Evolutionary conservation across 2,113 vertebrate genomes (phyloP).

Genomic region (Coptodon bakossiorum): DNA sequence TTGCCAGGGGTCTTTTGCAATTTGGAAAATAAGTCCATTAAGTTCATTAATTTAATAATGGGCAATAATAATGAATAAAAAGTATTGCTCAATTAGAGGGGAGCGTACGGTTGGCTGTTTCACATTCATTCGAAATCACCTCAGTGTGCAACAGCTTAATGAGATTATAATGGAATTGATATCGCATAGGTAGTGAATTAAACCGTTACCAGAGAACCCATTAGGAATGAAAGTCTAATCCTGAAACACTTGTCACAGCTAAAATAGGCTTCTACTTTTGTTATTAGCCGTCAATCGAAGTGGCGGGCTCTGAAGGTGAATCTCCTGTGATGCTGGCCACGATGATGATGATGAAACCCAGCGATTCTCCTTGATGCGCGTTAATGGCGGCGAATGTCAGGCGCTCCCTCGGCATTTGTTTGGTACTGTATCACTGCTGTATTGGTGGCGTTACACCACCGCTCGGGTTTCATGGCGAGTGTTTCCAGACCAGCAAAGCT

Average conservation of each 20-base stretch:
- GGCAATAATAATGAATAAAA: conserved; percentile 72
- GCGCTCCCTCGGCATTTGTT: conserved; percentile 31
- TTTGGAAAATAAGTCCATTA: conserved; percentile 70
- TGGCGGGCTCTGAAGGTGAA: conserved; percentile 10
- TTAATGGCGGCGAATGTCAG: conserved; percentile 17
- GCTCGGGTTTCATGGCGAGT: conserved; percentile 39
- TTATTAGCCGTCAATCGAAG: conserved; percentile 38
- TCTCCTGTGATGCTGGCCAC: not conserved
- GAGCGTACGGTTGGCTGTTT: conserved; percentile 53
- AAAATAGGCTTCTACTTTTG: conserved; percentile 48
- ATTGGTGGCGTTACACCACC: conserved; percentile 17
- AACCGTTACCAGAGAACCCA: conserved; percentile 62
- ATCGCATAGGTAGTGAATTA: conserved; percentile 70
- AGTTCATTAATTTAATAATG: conserved; percentile 77
- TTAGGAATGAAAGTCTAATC: conserved; percentile 59
- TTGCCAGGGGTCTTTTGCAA: conserved; percentile 62
- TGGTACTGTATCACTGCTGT: conserved; percentile 20
- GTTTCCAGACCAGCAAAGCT: conserved; percentile 51
- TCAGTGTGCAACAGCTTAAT: conserved; percentile 67
- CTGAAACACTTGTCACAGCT: conserved; percentile 64
- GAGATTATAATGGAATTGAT: conserved; percentile 74
- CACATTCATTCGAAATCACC: conserved; percentile 63
- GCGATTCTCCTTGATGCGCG: not conserved
- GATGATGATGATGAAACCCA: not conserved
- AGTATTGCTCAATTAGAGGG: conserved; percentile 71